Base-by-base conservation (phyloP, 2,797 vertebrate species). In the Leptodactylus fallax region DNA sequence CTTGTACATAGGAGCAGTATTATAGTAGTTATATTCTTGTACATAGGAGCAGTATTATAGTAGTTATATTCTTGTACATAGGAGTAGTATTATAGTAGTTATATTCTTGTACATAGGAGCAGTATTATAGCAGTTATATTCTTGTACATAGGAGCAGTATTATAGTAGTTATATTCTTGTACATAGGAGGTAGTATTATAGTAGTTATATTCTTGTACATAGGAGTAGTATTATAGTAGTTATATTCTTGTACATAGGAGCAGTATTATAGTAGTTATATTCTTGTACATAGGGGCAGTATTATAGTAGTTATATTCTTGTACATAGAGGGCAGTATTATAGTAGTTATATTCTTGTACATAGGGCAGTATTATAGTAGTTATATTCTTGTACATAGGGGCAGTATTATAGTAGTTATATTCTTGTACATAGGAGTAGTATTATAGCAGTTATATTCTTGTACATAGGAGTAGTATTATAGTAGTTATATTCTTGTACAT, bases 301-400 rank as follows among this genome's bases (percentile, higher is more conserved):
- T 65, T 65, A 65, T 65, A 65, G n/a, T 65, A 65, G 63, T 65
- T 65, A 65, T 65, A 65, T 65, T 65, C 63, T 65, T 65, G 63
- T 65, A 65, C 4, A 65, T 23, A 25, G 63, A n/a, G n/a, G 4
- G 11, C 23, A 65, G 63, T 65, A 65, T 65, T 63, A 63, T 63
- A 63, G 60, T 63, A 63, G 60, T 63, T 63, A 63, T 63, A 63
- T 63, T 63, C 60, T 63, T 63, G 60, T 63, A 63, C 10, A 63
- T 23, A 63, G 60, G n/a, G n/a, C n/a, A n/a, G n/a, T n/a, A n/a
- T n/a, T n/a, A n/a, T n/a, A n/a, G n/a, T n/a, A n/a, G n/a, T n/a
- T n/a, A n/a, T n/a, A n/a, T n/a, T n/a, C n/a, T n/a, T n/a, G n/a
- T n/a, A n/a, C n/a, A n/a, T n/a, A n/a, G n/a, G n/a, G n/a, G n/a